Percentiles rank a stretch among this genome's conserved stretches.
These are phyloP conservation scores for Synergus gifuensis DNA, from an alignment of 2,888 invertebrate genomes.

Conservation along the genomic window DNA sequence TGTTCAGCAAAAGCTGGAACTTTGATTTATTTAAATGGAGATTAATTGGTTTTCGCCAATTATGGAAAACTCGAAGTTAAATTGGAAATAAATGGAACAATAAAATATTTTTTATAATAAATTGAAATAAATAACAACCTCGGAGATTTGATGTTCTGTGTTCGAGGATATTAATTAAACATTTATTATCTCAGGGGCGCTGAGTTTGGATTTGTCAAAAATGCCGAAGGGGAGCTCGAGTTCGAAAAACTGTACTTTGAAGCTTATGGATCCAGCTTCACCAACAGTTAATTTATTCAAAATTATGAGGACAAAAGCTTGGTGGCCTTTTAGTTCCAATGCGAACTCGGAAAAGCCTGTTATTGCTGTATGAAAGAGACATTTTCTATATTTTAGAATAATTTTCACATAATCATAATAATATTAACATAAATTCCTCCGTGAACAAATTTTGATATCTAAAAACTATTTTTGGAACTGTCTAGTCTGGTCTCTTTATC, in stretches of 20 bases:
- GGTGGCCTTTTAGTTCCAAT: slow-evolving; percentile 83
- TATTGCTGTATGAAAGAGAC: slow-evolving; percentile 67
- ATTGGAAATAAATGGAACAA: slow-evolving; percentile 50
- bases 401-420: no score
- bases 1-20: not conserved
- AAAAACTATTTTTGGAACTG: not conserved
- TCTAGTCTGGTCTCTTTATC: not conserved
- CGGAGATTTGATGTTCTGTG: slow-evolving; percentile 44
- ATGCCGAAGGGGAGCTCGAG: slow-evolving; percentile 81
- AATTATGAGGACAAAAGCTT: slow-evolving; percentile 80
- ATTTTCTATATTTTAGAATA: not conserved
- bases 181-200: slow-evolving; percentile 78
- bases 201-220: slow-evolving; percentile 81
- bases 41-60: not conserved
- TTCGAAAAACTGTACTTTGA: slow-evolving; percentile 78
- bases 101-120: not conserved
- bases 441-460: not conserved
- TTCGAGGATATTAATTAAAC: not conserved
- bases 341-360: slow-evolving; percentile 64
- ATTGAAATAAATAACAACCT: slow-evolving; percentile 39
- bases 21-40: not conserved
- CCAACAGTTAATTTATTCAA: slow-evolving; percentile 84
- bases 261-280: slow-evolving; percentile 74
- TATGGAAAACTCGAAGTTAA: slow-evolving; percentile 54
- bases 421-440: not conserved